A percentile compares a stretch with the other conserved stretches of the same genome.
phyloP scores from a whole-genome alignment of 1,140 invertebrate genomes.

The Drosophila takahashii region DNA sequence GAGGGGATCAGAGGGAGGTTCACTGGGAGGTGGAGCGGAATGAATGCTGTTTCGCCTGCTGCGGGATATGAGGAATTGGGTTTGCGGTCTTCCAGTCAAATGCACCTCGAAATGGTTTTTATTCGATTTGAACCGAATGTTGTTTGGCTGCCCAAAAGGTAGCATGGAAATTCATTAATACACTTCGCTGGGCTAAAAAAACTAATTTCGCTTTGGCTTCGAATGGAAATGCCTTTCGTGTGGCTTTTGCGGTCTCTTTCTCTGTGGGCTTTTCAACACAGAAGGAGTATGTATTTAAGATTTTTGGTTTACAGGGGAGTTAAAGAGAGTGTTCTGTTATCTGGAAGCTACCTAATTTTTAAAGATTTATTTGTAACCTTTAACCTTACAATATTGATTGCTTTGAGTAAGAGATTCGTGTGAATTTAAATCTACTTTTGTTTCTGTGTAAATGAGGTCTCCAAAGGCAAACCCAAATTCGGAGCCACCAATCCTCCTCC shows the following conservation, averaged over 20 bases:
- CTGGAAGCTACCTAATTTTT: no score
- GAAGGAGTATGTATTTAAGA: background rate
- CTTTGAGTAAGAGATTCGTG: no score
- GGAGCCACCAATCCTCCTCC: conserved; percentile 7
- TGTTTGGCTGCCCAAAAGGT: conserved; percentile 2
- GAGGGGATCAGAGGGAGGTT: conserved; percentile 7
- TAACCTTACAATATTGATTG: no score
- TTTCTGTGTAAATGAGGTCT: background rate
- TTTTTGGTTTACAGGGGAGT: background rate
- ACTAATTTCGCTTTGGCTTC: conserved; percentile 59
- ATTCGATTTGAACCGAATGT: conserved; percentile 32
- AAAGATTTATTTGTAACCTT: no score
- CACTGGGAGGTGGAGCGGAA: conserved; percentile 7
- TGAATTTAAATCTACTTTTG: no score
- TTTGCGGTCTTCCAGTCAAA: conserved; percentile 77
- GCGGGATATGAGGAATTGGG: conserved; percentile 63
- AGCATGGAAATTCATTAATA: conserved; percentile 39
- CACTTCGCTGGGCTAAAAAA: conserved; percentile 50
- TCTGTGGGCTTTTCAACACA: background rate
- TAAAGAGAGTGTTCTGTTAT: no score
- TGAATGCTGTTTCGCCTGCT: conserved; percentile 15
- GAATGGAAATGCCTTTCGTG: conserved; percentile 67
- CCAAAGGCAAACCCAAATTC: conserved; percentile 10
- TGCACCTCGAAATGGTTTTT: conserved; percentile 59
- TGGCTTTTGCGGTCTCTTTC: conserved; percentile 50